phyloP scores from a whole-genome alignment of 2,113 vertebrate species.

The Pandion haliaetus region DNA sequence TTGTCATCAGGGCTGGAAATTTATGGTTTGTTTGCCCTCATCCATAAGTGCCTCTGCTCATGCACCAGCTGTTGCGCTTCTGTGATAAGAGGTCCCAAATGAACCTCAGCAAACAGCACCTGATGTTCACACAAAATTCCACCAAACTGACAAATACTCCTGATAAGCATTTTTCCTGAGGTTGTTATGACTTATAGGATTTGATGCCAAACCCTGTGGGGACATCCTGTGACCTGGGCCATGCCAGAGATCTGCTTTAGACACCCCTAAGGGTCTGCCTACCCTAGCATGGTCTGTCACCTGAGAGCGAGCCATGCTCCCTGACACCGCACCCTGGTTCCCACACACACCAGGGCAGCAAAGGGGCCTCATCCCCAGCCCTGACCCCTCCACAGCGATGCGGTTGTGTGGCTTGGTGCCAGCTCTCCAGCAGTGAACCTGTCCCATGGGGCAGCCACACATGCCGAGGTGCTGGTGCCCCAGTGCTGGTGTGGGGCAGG shows the following conservation, averaged over 20 bases:
- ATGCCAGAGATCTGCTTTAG: neutral
- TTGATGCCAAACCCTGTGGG: neutral
- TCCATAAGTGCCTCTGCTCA: neutral
- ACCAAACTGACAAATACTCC: neutral
- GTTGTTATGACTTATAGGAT: neutral
- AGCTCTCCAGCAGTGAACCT: neutral
- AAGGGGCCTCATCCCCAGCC: neutral
- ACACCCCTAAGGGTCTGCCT: neutral
- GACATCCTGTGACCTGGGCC: neutral
- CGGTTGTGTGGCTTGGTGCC: no score
- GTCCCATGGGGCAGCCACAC: neutral
- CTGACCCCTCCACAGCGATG: rapidly evolving
- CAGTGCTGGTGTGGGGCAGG: neutral
- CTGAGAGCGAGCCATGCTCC: rapidly evolving
- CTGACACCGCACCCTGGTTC: neutral
- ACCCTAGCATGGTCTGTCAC: neutral
- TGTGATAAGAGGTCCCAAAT: neutral
- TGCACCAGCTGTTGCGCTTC: neutral
- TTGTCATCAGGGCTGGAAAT: neutral
- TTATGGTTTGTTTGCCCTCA: neutral
- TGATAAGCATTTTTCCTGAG: neutral
- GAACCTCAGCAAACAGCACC: neutral
- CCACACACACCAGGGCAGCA: neutral
- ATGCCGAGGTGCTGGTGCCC: neutral
- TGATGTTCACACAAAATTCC: neutral